Conservation (phyloP, 2,797 vertebrate species). For the Acanthis flammea region DNA sequence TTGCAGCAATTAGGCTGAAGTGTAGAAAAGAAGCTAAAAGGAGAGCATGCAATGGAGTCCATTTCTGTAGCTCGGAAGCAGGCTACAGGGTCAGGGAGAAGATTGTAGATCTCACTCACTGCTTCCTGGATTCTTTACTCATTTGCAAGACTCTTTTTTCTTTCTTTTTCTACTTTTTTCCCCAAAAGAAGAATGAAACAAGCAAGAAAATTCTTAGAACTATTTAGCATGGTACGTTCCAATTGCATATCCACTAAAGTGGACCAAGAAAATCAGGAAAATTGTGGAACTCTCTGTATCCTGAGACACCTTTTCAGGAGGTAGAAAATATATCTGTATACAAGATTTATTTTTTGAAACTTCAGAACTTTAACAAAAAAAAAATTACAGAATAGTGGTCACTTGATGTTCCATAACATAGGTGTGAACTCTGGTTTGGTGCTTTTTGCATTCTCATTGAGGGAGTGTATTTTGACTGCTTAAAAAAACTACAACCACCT, state of each 20-base stretch:
- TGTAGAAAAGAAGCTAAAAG: not conserved
- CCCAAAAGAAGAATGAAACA: not conserved
- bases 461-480: not conserved
- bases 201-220: not conserved
- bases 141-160: not conserved
- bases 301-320: not conserved
- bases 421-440: not conserved
- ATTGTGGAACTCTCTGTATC: not conserved
- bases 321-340: not conserved
- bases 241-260: not conserved
- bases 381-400: not conserved
- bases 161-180: not conserved
- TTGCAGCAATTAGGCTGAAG: not conserved
- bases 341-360: not conserved
- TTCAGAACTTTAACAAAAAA: not conserved
- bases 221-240: not conserved
- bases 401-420: not conserved
- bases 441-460: not conserved
- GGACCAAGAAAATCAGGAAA: not conserved
- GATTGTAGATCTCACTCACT: not conserved
- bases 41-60: not conserved
- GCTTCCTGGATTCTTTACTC: not conserved
- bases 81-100: not conserved
- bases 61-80: not conserved
- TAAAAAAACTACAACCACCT: not conserved